These are phyloP conservation scores for Tylochromis polylepis DNA, from an alignment of 2,113 vertebrate species.

Conservation along the genomic window DNA sequence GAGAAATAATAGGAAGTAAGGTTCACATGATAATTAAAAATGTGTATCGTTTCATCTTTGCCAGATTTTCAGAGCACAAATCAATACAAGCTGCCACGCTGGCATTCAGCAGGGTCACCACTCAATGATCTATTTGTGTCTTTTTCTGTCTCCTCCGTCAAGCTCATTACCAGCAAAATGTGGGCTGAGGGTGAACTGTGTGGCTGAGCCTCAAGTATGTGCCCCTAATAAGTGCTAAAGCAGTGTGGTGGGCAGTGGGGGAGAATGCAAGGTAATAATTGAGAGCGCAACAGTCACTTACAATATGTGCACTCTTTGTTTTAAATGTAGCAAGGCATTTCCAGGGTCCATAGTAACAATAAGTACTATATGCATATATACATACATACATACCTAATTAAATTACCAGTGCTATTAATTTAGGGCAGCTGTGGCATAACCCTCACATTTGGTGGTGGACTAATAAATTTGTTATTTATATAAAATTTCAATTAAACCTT, in stretches of 20 bases:
- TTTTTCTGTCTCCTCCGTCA: slow-evolving; percentile 1
- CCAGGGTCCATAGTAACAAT: neutral
- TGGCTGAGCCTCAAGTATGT: slow-evolving; percentile 34
- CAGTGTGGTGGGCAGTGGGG: slow-evolving; percentile 11
- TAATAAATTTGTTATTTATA: neutral
- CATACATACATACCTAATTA: neutral
- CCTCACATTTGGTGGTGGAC: neutral
- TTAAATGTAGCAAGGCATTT: slow-evolving; percentile 26
- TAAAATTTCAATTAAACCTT: too few relatives aligned
- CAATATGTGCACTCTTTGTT: slow-evolving; percentile 1
- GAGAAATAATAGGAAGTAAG: neutral
- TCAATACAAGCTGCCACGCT: neutral
- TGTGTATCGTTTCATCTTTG: neutral
- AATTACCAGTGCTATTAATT: neutral
- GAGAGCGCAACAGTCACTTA: slow-evolving; percentile 55
- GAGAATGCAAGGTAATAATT: slow-evolving; percentile 31
- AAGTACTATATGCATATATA: neutral
- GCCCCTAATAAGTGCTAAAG: slow-evolving; percentile 53
- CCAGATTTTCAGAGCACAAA: neutral
- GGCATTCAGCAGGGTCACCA: neutral
- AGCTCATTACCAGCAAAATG: slow-evolving; percentile 45
- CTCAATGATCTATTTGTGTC: slow-evolving; percentile 10
- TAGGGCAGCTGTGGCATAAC: neutral
- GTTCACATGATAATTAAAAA: slow-evolving; percentile 8
- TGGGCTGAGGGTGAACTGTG: slow-evolving; percentile 29